Base-by-base conservation (phyloP, 2,113 vertebrate species). In the Cariama cristata region DNA sequence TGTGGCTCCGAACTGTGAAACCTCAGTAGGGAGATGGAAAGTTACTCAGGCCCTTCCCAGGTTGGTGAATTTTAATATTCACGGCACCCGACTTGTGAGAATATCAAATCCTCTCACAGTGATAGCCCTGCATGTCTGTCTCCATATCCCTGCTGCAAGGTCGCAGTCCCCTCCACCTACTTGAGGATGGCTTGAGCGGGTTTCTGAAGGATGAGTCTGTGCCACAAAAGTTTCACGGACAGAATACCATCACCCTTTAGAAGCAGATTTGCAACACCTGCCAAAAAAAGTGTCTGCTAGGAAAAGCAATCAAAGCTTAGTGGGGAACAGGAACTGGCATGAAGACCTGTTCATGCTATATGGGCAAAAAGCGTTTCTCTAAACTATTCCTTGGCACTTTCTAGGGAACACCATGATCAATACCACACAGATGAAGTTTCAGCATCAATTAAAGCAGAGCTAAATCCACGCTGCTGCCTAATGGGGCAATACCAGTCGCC, bases 1-100 rank as follows among this genome's bases (percentile, higher is more conserved):
- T 62, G 88, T 5, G 1, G 72, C 68, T 94, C 80, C 8, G 10
- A 84, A 92, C 73, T 67, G 53, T 80, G 84, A 96, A 93, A 96
- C 87, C 80, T 79, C 87, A 91, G 87, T 19, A 2, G 0, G 72
- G 47, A 59, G 83, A 93, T 42, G 75, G 95, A 95, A 95, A 96
- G 60, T 93, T 91, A 94, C 93, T 74, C 75, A 67, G 72, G n/a
- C 47, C 72, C 64, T 96, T 73, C 79, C 91, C 76, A 33, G 72
- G 45, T 6, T 26, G 63, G 32, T 44, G 45, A 82, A 73, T 95
- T 91, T 95, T 94, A 92, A 91, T 69, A 92, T 82, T 88, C 49
- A 75, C 9, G 35, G 62, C 66, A 81, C 35, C 40, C 1, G 4
- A 58, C 53, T 49, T 4, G 0, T 28, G 67, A 72, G 79, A 90